Conservation (phyloP, 2,113 vertebrate species). For the Microtus ochrogaster region DNA sequence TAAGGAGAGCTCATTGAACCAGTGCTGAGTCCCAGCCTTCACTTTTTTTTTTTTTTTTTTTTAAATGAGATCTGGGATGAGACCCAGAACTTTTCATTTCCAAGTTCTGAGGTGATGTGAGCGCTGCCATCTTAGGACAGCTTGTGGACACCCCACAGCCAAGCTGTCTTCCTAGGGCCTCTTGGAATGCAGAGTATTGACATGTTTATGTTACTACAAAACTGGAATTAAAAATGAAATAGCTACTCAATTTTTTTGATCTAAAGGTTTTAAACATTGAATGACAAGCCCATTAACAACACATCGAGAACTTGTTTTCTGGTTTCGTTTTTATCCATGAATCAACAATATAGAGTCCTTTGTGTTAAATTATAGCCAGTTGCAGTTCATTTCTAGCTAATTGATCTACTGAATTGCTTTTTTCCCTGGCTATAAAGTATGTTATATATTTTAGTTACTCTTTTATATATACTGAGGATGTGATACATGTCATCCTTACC, state of each 20-base stretch:
- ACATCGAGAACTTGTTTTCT: not conserved
- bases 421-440: not conserved
- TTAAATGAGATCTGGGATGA: not conserved
- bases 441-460: not conserved
- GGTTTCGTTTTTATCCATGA: not conserved
- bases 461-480: not conserved
- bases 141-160: not conserved
- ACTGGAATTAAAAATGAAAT: constrained; percentile 17
- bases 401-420: not conserved
- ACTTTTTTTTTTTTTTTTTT: no score
- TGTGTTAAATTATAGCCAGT: constrained; percentile 5
- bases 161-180: not conserved
- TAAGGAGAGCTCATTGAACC: not conserved
- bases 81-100: not conserved
- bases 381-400: constrained; percentile 17
- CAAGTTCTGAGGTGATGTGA: not conserved
- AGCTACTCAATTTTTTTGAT: constrained; percentile 9
- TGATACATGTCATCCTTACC: constrained; percentile 34
- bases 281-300: constrained; percentile 15
- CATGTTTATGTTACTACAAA: constrained; percentile 22
- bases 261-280: not conserved
- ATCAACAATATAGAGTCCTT: constrained; percentile 26
- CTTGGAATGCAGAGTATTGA: not conserved
- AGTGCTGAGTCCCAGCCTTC: no score
- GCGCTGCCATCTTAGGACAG: not conserved